Evolutionary conservation across 2,797 vertebrate species (phyloP), one percentile per base, ranked within the genome.

Genomic region (Lutjanus campechanus): DNA sequence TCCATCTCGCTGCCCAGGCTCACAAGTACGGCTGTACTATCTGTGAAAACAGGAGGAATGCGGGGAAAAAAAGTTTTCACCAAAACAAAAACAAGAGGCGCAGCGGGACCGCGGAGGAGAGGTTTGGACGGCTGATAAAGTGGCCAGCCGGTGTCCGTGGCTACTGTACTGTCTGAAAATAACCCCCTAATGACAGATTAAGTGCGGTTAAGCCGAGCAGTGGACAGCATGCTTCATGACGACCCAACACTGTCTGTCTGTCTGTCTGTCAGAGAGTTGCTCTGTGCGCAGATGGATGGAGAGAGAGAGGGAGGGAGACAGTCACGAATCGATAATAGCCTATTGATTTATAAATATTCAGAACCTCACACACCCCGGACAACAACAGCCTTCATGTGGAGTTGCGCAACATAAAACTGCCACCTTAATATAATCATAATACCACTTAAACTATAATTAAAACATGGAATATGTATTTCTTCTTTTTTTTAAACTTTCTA

Each of bases 1-100:
- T 99, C 98, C 97, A 98, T 97, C 61, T 84, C 81, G 59, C 64
- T 80, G 63, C 66, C 76, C 53, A 92, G 85, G 70, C 89, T 91
- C 65, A 91, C 84, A 19, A 93, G 82, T 29, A 91, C 87, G 65
- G 91, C 91, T 19, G 87, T 91, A 44, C 92, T 92, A 69, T 93
- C 94, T 95, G 85, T 0, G 41, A 8, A 3, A 69, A 10, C 7
- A 19, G 22, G 4, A 19, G 36, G 17, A 11, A 19, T 3, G 1
- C 20, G 7, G 9, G 73, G 16, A 40, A 11, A 9, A 9, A 43
- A 44, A 44, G 43, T 44, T 44, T 44, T 36, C 29, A 36, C 29
- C 29, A 36, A 46, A 83, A 82, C 17, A 82, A 80, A 69, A 68
- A 62, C 40, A 60, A 47, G 36, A 15, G 63, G 50, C 7, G 47